Conservation (phyloP, 2,797 vertebrate genomes). For the Numenius phaeopus region DNA sequence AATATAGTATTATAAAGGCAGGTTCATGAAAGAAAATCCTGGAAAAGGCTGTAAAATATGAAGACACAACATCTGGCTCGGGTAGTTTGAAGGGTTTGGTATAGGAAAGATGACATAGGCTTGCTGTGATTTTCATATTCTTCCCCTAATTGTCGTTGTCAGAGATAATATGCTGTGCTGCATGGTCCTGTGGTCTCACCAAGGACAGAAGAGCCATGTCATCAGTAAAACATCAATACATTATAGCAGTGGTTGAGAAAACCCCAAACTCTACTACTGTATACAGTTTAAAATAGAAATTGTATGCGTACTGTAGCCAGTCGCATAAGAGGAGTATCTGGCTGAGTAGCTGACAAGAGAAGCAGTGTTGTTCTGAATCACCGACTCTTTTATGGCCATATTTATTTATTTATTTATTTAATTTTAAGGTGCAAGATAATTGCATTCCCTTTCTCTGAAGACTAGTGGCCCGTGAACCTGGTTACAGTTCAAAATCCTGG, state of each 20-base stretch:
- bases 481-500: background rate
- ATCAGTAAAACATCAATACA: background rate
- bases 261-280: fast-evolving
- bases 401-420: background rate
- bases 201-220: background rate
- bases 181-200: background rate
- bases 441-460: background rate
- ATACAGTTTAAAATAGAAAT: background rate
- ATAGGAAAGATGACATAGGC: background rate
- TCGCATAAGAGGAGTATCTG: background rate
- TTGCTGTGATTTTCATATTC: background rate
- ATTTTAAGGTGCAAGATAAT: background rate
- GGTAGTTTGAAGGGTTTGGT: background rate
- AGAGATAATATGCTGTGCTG: background rate
- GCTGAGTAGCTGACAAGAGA: background rate
- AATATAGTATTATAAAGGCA: background rate
- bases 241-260: background rate
- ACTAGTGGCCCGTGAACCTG: background rate
- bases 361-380: background rate
- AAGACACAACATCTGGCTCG: background rate
- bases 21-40: background rate
- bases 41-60: background rate
- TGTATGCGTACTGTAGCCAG: background rate
- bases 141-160: background rate
- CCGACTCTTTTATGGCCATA: fast-evolving